Conservation (phyloP, 53 echinoderm and acorn worm genomes). For the Antedon mediterranea region DNA sequence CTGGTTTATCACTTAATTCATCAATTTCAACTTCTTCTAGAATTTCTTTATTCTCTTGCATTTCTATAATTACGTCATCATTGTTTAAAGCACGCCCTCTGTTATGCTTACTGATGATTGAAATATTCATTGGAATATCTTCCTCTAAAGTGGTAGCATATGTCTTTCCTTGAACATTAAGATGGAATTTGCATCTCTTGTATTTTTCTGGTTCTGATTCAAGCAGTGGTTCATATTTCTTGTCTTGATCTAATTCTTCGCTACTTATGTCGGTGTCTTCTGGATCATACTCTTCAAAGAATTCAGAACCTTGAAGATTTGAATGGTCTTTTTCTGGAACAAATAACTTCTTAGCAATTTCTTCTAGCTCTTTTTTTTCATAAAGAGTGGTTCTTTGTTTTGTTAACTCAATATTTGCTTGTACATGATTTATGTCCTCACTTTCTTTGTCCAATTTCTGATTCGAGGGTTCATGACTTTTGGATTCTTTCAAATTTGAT, state of each 20-base stretch:
- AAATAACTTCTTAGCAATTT: neutral
- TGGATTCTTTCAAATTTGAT: neutral
- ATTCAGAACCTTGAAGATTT: slow-evolving; percentile 34
- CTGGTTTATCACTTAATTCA: neutral
- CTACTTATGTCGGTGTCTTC: neutral
- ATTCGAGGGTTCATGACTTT: neutral
- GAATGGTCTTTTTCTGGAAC: slow-evolving; percentile 15
- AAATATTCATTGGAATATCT: neutral
- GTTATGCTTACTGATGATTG: slow-evolving; percentile 3
- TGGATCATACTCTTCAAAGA: slow-evolving; percentile 14
- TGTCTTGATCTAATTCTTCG: slow-evolving; percentile 15
- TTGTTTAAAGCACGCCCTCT: slow-evolving; percentile 23
- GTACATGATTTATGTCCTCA: no score
- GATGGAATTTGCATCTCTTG: slow-evolving; percentile 66
- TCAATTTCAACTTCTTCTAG: slow-evolving; percentile 21
- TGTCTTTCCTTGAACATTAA: slow-evolving; percentile 43
- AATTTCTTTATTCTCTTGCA: slow-evolving; percentile 38
- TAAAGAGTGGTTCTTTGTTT: neutral
- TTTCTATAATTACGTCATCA: slow-evolving; percentile 55
- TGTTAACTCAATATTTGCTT: no score
- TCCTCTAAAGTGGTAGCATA: slow-evolving; percentile 46
- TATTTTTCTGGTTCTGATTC: slow-evolving; percentile 46
- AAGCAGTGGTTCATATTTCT: slow-evolving; percentile 28
- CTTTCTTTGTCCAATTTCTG: neutral
- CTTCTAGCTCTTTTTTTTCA: neutral